These are phyloP conservation scores for Oreocharis arfaki DNA, from an alignment of 2,113 vertebrate genomes.

Conservation along the genomic window DNA sequence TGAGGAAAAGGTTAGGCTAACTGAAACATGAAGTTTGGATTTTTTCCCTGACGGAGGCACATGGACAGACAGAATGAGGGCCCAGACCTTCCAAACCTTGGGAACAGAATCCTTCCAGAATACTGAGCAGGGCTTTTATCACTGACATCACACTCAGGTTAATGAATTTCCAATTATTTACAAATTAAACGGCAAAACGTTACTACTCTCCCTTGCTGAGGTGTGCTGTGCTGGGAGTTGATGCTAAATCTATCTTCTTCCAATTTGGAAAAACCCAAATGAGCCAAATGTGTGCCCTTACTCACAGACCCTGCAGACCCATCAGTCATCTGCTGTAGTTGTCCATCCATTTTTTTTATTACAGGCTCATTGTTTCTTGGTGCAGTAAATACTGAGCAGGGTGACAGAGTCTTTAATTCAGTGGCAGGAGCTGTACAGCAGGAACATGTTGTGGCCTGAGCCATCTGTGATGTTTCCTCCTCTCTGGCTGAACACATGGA, in stretches of 20 bases:
- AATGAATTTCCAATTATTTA: not conserved
- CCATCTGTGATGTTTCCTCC: constrained; percentile 36
- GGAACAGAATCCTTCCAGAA: not conserved
- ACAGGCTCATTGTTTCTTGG: not conserved
- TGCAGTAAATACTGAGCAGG: not conserved
- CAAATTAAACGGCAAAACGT: not conserved
- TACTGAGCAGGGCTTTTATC: not conserved
- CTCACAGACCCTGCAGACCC: not conserved
- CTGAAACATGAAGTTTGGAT: not conserved
- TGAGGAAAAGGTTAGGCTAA: constrained; percentile 34
- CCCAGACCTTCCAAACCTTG: not conserved
- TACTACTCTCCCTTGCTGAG: not conserved
- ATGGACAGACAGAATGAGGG: not conserved
- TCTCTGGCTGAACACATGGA: not conserved
- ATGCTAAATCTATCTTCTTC: not conserved
- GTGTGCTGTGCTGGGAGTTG: not conserved
- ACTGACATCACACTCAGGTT: not conserved
- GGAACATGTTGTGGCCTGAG: not conserved
- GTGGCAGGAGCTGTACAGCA: constrained; percentile 17
- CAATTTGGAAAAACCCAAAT: not conserved
- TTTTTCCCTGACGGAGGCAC: not conserved
- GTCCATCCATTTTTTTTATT: not conserved
- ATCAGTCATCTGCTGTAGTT: not conserved
- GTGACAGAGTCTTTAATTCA: not conserved
- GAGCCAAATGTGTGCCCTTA: not conserved